A percentile compares a stretch with the other conserved stretches of the same genome.
Conservation (phyloP, 2,113 vertebrate genomes). For the Malurus elegans region DNA sequence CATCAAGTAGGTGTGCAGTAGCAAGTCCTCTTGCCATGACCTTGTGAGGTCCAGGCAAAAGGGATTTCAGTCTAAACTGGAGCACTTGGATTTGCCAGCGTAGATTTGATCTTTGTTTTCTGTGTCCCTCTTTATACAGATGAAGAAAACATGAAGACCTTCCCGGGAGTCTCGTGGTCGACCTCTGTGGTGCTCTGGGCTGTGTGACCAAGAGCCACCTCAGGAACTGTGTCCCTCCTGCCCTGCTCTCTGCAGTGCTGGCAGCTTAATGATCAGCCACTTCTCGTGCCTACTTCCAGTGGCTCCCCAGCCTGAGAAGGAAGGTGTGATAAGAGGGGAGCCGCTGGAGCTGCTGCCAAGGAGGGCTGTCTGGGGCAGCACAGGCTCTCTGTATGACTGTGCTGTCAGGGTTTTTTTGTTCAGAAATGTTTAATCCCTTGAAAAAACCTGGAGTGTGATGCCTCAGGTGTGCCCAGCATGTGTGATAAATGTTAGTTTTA, state of each 20-base stretch:
- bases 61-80: background rate
- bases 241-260: conserved; percentile 50
- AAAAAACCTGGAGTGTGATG: background rate
- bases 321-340: background rate
- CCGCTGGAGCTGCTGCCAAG: background rate
- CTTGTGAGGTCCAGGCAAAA: background rate
- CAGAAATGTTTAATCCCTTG: background rate
- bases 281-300: conserved; percentile 49
- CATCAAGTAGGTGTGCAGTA: background rate
- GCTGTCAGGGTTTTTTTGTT: background rate
- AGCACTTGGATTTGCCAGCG: background rate
- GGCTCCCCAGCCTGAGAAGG: conserved; percentile 39
- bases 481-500: background rate
- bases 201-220: background rate
- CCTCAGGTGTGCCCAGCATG: background rate
- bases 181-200: background rate
- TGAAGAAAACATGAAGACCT: conserved; percentile 29
- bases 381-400: background rate
- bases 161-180: background rate
- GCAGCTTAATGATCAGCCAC: conserved; percentile 62
- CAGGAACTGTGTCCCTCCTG: conserved; percentile 62
- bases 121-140: conserved; percentile 50
- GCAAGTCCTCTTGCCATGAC: background rate
- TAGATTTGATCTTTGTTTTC: background rate
- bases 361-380: background rate